Conservation (phyloP, 1,140 invertebrate genomes). For the Bombus sibiricus region DNA sequence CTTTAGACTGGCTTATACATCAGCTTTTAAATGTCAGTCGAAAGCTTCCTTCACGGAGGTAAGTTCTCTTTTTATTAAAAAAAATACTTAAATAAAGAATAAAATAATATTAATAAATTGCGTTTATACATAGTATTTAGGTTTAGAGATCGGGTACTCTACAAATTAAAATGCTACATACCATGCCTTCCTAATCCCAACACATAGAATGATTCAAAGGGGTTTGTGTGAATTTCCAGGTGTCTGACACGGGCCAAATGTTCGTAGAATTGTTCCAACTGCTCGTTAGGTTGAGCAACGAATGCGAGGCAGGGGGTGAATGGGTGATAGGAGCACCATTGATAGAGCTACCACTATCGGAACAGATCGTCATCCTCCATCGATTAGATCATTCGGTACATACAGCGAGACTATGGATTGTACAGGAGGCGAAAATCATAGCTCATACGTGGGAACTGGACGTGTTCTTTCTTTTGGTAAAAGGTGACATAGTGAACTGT, state of each 20-base stretch:
- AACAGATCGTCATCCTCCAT: slow-evolving; percentile 91
- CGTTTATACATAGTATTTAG: no score
- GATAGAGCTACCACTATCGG: slow-evolving; percentile 88
- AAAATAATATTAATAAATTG: not conserved
- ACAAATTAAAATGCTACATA: no score
- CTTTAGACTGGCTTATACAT: slow-evolving; percentile 84
- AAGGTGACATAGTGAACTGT: slow-evolving; percentile 86
- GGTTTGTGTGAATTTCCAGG: slow-evolving; percentile 67
- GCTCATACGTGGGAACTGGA: slow-evolving; percentile 89
- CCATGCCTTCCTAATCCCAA: no score
- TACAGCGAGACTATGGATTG: slow-evolving; percentile 88
- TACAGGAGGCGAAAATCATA: slow-evolving; percentile 86
- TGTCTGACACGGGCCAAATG: slow-evolving; percentile 84
- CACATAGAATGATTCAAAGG: not conserved
- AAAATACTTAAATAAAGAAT: not conserved
- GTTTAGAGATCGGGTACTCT: no score
- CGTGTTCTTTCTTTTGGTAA: slow-evolving; percentile 85
- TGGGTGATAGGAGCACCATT: slow-evolving; percentile 86
- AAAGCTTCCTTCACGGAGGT: slow-evolving; percentile 65
- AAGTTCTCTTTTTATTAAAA: not conserved
- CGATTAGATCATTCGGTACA: slow-evolving; percentile 91
- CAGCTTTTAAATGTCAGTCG: slow-evolving; percentile 72
- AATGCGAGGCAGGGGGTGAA: slow-evolving; percentile 87
- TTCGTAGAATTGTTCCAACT: slow-evolving; percentile 86
- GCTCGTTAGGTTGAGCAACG: slow-evolving; percentile 86